Evolutionary conservation across 1,140 invertebrate genomes (phyloP).

Genomic region (Trichonephila inaurata): DNA sequence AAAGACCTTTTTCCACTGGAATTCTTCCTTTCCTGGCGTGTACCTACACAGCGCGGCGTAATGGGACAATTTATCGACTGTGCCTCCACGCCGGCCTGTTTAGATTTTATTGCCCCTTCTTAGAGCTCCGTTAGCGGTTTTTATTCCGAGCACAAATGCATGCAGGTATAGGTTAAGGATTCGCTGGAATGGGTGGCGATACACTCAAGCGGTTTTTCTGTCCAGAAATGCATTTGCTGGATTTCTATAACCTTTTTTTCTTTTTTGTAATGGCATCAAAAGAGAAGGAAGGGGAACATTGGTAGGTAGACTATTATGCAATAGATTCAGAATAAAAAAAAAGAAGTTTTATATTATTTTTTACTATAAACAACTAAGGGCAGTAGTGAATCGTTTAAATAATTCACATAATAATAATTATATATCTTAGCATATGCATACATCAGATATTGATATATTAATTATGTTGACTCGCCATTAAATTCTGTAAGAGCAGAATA

Average conservation of each 20-base stretch:
- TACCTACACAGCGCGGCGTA: slow-evolving; percentile 45
- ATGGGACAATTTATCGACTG: slow-evolving; percentile 65
- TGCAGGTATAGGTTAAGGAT: slow-evolving; percentile 39
- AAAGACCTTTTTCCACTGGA: slow-evolving; percentile 36
- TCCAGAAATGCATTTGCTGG: not conserved
- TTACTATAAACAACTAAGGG: too few relatives aligned
- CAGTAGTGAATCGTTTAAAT: too few relatives aligned
- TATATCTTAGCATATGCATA: too few relatives aligned
- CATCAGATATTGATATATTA: too few relatives aligned
- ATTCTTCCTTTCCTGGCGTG: slow-evolving; percentile 25
- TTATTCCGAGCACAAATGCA: not conserved
- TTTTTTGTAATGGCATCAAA: not conserved
- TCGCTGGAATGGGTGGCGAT: slow-evolving; percentile 5
- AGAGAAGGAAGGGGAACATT: not conserved
- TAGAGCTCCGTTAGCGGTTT: slow-evolving; percentile 35
- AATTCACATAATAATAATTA: too few relatives aligned
- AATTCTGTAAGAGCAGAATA: too few relatives aligned
- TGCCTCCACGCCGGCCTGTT: not conserved
- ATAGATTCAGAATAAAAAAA: too few relatives aligned
- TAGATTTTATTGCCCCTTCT: slow-evolving; percentile 43
- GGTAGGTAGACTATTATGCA: too few relatives aligned
- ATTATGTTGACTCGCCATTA: too few relatives aligned
- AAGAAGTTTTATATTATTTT: too few relatives aligned
- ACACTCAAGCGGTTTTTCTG: not conserved
- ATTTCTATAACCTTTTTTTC: not conserved